These are phyloP conservation scores for Heliocidaris tuberculata DNA, from an alignment of 35 echinoderm and acorn worm genomes.

Conservation along the genomic window DNA sequence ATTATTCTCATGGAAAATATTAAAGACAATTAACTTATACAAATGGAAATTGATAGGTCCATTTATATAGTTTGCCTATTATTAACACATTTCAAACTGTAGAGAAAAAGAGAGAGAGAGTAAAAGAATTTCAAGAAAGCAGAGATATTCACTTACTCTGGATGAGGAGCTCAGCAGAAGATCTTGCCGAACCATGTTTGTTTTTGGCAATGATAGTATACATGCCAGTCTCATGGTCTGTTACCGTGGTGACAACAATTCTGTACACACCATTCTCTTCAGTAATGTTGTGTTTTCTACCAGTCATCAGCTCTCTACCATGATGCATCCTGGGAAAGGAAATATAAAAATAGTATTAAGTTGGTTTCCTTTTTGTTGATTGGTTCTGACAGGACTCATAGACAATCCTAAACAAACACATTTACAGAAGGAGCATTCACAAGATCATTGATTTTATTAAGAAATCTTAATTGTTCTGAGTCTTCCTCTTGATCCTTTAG, in stretches of 20 bases:
- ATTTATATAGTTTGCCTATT: too few relatives aligned
- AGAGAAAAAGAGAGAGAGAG: background rate
- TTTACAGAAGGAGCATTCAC: too few relatives aligned
- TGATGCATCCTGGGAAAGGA: slow-evolving; percentile 69
- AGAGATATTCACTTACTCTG: slow-evolving; percentile 72
- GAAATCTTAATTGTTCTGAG: too few relatives aligned
- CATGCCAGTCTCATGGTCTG: slow-evolving; percentile 69
- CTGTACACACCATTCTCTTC: slow-evolving; percentile 61
- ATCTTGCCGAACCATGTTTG: slow-evolving; percentile 62
- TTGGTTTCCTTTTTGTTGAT: too few relatives aligned
- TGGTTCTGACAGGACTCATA: too few relatives aligned
- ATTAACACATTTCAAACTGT: too few relatives aligned
- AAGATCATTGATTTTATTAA: too few relatives aligned
- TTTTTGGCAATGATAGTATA: slow-evolving; percentile 84
- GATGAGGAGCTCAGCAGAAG: slow-evolving; percentile 87
- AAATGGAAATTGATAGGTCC: too few relatives aligned
- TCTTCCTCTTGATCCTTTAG: too few relatives aligned
- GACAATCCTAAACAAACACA: too few relatives aligned
- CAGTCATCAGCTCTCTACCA: slow-evolving; percentile 70
- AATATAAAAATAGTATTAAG: background rate
- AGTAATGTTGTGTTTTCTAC: slow-evolving; percentile 73
- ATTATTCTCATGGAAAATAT: too few relatives aligned
- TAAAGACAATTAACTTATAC: too few relatives aligned
- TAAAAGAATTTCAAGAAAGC: background rate
- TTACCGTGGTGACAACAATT: slow-evolving; percentile 58